Conservation (phyloP, 2,113 vertebrate species). For the Ifrita kowaldi region DNA sequence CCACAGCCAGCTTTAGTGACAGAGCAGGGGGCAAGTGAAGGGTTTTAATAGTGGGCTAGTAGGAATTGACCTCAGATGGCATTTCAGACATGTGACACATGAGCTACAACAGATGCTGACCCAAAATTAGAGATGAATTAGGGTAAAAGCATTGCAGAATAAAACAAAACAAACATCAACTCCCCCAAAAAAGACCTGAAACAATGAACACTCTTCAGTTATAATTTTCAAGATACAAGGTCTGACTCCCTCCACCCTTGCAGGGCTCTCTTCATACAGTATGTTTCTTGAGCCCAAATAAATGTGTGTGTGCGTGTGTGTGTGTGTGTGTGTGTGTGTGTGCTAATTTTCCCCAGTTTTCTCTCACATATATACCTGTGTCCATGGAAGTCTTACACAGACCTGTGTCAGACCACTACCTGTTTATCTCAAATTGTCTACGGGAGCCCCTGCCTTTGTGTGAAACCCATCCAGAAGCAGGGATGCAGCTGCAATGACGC, state of each 20-base stretch:
- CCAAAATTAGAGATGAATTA: background rate
- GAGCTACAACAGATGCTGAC: background rate
- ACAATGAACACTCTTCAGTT: background rate
- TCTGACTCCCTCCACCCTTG: background rate
- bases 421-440: background rate
- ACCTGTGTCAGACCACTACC: background rate
- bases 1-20: background rate
- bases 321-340: accelerated
- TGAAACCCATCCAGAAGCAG: background rate
- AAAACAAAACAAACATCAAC: background rate
- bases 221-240: background rate
- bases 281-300: background rate
- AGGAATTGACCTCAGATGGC: background rate
- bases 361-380: accelerated
- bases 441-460: background rate
- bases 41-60: background rate
- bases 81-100: background rate
- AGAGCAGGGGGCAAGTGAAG: background rate
- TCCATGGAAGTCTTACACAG: background rate
- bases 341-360: background rate
- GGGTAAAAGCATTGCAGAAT: background rate
- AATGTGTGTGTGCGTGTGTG: accelerated
- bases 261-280: background rate
- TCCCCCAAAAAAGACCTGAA: background rate
- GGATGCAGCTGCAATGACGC: accelerated